Base-by-base conservation (phyloP, 2,888 invertebrate genomes). In the Nephrotoma flavescens region DNA sequence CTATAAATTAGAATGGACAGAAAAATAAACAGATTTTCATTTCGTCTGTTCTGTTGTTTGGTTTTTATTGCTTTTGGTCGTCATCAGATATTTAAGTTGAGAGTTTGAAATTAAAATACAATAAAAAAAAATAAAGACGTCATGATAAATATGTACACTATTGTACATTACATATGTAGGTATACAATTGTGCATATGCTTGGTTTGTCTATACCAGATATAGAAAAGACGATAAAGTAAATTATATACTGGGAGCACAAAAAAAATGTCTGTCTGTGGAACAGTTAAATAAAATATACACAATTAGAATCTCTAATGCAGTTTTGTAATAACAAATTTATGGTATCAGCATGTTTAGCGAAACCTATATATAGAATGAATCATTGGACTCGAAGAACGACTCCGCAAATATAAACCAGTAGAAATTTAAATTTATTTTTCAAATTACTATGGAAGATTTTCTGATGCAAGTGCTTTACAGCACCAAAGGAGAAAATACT, bases 21-120 rank as follows among this genome's bases (percentile, higher is more conserved):
- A 71, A 71, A 71, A 19, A 71, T 71, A 71, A 71, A 71, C 71
- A 71, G 71, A 71, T 71, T 71, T 71, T 71, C 71, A 19, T 71
- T 71, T 71, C 71, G 71, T 71, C 71, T 47, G 71, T 5, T 71
- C 71, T 71, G 31, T 71, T 71, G 71, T 71, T 71, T 19, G 71
- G 31, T 71, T 71, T 71, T 71, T 71, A 71, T 71, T 71, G 71
- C 71, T 84, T 84, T 42, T 84, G 84, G 84, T 84, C 84, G 42
- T 84, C 84, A 84, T 42, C 84, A 84, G 42, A 84, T 84, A 84
- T 84, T 84, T 84, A 84, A 84, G 84, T 84, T 84, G 84, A 71
- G 71, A 84, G 84, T 84, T 84, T 42, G n/a, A 42, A 84, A 84
- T 84, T 84, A 84, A 84, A 84, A 84, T 84, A 42, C 84, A 84